Evolutionary conservation across 2,113 vertebrate genomes (phyloP).

Genomic region (Periophthalmodon schlosseri): DNA sequence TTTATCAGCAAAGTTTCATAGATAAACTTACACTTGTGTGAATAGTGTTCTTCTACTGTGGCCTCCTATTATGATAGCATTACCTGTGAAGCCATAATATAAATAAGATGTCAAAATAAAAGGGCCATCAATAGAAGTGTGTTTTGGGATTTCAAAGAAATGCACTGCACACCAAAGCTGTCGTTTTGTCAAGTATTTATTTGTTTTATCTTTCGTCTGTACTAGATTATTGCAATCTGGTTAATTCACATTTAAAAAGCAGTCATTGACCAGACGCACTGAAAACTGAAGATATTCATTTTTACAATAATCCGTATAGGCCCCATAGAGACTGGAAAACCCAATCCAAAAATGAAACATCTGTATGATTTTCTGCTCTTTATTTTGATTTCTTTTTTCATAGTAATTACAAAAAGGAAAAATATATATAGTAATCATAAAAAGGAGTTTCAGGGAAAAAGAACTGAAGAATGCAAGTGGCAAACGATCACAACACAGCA

Average conservation of each 20-base stretch:
- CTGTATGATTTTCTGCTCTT: conserved; percentile 75
- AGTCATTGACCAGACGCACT: conserved; percentile 95
- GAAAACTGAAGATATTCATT: conserved; percentile 95
- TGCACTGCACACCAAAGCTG: conserved; percentile 78
- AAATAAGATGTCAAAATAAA: too few species aligned
- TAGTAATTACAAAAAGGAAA: conserved; percentile 88
- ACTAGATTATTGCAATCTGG: conserved; percentile 98
- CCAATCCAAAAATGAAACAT: conserved; percentile 81
- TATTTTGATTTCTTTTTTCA: conserved; percentile 81
- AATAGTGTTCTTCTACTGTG: not conserved
- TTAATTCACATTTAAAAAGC: conserved; percentile 99
- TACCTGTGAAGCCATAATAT: too few species aligned
- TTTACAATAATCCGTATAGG: conserved; percentile 93
- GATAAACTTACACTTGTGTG: not conserved
- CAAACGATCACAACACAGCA: conserved; percentile 99
- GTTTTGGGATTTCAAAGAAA: conserved; percentile 33
- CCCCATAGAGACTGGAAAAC: conserved; percentile 94
- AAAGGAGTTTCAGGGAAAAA: conserved; percentile 75
- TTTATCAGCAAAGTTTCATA: not conserved
- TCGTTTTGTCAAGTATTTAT: conserved; percentile 88
- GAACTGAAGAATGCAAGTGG: conserved; percentile 88
- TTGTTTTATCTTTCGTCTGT: conserved; percentile 82
- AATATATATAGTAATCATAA: conserved; percentile 88
- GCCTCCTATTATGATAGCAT: not conserved
- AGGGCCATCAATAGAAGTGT: not conserved